phyloP scores from a whole-genome alignment of 2,113 vertebrate genomes.

The Engystomops pustulosus region DNA sequence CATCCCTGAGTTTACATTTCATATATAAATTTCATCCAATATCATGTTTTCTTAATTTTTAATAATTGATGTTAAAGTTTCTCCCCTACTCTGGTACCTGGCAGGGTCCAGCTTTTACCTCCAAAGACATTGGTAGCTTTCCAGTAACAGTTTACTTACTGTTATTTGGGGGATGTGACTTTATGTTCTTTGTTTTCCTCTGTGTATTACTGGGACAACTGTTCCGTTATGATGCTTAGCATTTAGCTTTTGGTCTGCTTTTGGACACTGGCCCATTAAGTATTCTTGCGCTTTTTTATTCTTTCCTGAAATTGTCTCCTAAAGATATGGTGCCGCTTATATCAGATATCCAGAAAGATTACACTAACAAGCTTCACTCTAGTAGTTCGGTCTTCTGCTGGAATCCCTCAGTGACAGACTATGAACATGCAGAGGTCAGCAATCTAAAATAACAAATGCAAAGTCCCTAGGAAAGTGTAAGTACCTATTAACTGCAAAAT shows the following conservation, averaged over 20 bases:
- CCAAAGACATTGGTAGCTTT: background rate
- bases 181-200: background rate
- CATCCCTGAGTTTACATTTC: background rate
- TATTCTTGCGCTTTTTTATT: slow-evolving; percentile 4
- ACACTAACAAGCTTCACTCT: slow-evolving; percentile 57
- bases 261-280: slow-evolving; percentile 16
- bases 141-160: slow-evolving; percentile 5
- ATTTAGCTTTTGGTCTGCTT: slow-evolving; percentile 15
- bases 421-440: slow-evolving; percentile 55
- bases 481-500: slow-evolving; percentile 47
- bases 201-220: background rate
- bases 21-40: too few species aligned
- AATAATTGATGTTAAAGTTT: background rate
- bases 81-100: background rate
- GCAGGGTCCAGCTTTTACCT: background rate
- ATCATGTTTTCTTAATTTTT: background rate
- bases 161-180: too few species aligned
- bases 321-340: slow-evolving; percentile 34
- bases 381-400: slow-evolving; percentile 15
- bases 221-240: background rate
- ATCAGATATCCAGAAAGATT: slow-evolving; percentile 52
- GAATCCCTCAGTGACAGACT: slow-evolving; percentile 49
- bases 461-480: slow-evolving; percentile 46
- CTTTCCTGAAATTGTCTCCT: slow-evolving; percentile 13
- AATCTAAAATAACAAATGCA: slow-evolving; percentile 54